Evolutionary conservation across 2,888 invertebrate species (phyloP), one percentile per base, ranked within the genome.

Genomic region (Byasa hedistus): DNA sequence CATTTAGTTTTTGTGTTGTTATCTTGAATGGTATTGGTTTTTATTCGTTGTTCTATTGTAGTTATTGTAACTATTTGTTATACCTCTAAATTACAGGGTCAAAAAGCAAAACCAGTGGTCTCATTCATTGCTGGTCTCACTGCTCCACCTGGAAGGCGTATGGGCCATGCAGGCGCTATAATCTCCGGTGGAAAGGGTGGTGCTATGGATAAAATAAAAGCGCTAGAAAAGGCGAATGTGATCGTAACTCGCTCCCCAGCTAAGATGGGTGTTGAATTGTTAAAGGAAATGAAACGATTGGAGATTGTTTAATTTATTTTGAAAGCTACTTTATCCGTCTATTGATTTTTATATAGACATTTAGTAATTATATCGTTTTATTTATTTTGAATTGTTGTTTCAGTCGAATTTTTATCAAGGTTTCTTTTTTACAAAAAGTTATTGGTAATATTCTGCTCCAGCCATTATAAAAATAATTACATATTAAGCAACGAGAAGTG

Each of bases 81-180:
- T 27, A n/a, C 19, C n/a, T n/a, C 7, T 32, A 44, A 57, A 61
- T 89, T 91, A 21, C 81, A 97, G 96, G 96, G 97, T 71, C 92
- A 94, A 64, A 96, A 97, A 83, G 96, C 96, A 54, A 99, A 99
- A 85, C 99, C 99, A 56, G 99, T 99, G 51, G 99, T 99, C 3
- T 98, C 99, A 10, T 99, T 99, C 89, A 99, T 99, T 87, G 99
- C 99, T 76, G 99, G 99, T 68, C 87, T 99, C 69, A 99, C 99
- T 17, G 99, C 99, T 19, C 99, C 99, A 22, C 98, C 99, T 57
- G 99, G 99, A 64, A 93, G 99, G 78, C 94, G 99, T 82, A 99
- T 99, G 99, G 99, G 99, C 56, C 99, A 99, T 86, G 99, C 99
- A 69, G 99, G 99, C 74, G 99, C 99, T 72, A 99, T 99, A 79